A percentile compares a stretch with the other conserved stretches of the same genome.
Evolutionary conservation across 2,797 vertebrate genomes (phyloP).

Genomic region (Neosilurus hyrtlii): DNA sequence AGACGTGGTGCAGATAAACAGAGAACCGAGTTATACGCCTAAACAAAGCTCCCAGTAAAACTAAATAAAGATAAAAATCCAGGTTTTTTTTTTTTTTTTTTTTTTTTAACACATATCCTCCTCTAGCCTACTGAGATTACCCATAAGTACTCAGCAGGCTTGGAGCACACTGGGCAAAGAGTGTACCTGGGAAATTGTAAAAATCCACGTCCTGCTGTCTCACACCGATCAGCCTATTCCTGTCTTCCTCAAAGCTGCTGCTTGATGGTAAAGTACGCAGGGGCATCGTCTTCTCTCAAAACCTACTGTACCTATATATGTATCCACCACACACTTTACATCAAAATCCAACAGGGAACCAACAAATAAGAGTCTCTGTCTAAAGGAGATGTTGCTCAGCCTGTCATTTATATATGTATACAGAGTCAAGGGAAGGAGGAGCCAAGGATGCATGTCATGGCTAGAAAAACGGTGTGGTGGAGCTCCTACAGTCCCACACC

Average conservation of each 20-base stretch:
- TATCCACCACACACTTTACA: neutral
- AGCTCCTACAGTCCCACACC: constrained; percentile 1
- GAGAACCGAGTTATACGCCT: neutral
- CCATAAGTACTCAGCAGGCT: neutral
- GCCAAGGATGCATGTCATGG: constrained; percentile 40
- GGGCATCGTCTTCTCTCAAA: constrained; percentile 71
- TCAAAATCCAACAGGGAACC: constrained; percentile 35
- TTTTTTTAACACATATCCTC: neutral
- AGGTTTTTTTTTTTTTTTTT: too few species aligned
- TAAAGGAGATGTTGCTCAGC: constrained; percentile 16
- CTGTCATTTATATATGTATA: constrained; percentile 48
- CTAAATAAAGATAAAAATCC: neutral
- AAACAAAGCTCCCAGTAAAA: neutral
- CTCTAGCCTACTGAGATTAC: neutral
- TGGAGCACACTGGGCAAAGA: neutral
- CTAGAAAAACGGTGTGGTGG: constrained; percentile 41
- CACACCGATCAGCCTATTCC: constrained; percentile 63
- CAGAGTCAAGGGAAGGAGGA: constrained; percentile 56
- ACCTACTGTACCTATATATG: neutral
- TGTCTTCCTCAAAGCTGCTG: constrained; percentile 80
- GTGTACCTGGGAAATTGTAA: constrained; percentile 66
- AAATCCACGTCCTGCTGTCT: constrained; percentile 57
- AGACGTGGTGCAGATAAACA: neutral
- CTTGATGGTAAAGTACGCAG: constrained; percentile 78
- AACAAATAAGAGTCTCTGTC: constrained; percentile 1